A percentile compares a stretch with the other conserved stretches of the same genome.
Conservation (phyloP, 2,888 invertebrate species). For the Chloromyia formosa region DNA sequence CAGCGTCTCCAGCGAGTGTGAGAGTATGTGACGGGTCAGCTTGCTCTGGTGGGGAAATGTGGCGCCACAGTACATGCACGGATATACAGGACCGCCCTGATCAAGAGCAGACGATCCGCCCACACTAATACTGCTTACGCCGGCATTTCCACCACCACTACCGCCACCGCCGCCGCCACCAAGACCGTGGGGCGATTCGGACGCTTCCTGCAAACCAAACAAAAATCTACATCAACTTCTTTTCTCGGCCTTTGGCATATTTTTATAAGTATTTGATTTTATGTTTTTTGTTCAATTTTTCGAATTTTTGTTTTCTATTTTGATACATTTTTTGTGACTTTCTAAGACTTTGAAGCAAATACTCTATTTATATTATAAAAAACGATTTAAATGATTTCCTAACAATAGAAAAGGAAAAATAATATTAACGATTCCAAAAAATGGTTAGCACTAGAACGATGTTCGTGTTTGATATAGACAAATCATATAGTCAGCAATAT, state of each 20-base stretch:
- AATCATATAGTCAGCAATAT: neutral
- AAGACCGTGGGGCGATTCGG: slow-evolving; percentile 75
- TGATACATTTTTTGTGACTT: slow-evolving; percentile 52
- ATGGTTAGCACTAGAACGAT: slow-evolving; percentile 30
- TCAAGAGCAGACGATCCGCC: slow-evolving; percentile 52
- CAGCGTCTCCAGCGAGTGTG: slow-evolving; percentile 87
- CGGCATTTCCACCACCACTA: slow-evolving; percentile 51
- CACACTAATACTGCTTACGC: slow-evolving; percentile 55
- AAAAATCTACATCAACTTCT: slow-evolving; percentile 91
- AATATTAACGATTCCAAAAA: slow-evolving; percentile 26
- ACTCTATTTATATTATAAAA: slow-evolving; percentile 35
- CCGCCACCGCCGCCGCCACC: slow-evolving; percentile 60
- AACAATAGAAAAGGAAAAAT: slow-evolving; percentile 21
- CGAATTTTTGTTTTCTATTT: slow-evolving; percentile 52
- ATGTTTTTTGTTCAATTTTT: slow-evolving; percentile 47
- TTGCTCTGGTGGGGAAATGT: slow-evolving; percentile 91
- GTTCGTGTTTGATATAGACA: slow-evolving; percentile 9
- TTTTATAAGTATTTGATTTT: slow-evolving; percentile 25
- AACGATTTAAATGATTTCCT: slow-evolving; percentile 35
- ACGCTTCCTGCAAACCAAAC: slow-evolving; percentile 91
- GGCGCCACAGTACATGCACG: slow-evolving; percentile 90
- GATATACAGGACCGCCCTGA: slow-evolving; percentile 68
- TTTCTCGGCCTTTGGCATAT: slow-evolving; percentile 51
- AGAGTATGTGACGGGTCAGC: slow-evolving; percentile 87
- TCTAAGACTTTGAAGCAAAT: slow-evolving; percentile 54